Base-by-base conservation (phyloP, 2,113 vertebrate species). In the Willisornis vidua region DNA sequence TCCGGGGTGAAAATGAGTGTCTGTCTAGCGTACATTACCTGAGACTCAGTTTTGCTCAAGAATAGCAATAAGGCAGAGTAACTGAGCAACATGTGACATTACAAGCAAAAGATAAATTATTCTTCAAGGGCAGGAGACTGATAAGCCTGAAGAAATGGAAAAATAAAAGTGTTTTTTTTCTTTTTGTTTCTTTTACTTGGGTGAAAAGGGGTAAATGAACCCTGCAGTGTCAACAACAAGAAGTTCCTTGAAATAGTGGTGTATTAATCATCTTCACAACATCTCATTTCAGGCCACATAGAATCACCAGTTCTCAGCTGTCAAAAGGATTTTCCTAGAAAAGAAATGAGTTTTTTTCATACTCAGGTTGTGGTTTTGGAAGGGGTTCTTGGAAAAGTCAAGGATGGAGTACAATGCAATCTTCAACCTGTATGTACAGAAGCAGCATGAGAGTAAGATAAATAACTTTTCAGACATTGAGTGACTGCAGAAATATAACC, bases 81-180 rank as follows among this genome's bases (percentile, higher is more conserved):
- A 93, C 28, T 66, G 74, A 95, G 54, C 74, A 87, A 94, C 78
- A 95, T 39, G 82, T 79, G 54, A 91, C 89, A 93, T 20, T 67
- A 81, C 87, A 95, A 96, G 82, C 43, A 90, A 79, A 94, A 91
- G 82, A 82, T 49, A 93, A 93, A 94, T 93, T 88, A 94, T 46
- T 74, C 73, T 89, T 93, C n/a, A 66, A 24, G 48, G 48, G 24
- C 23, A 76, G 83, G 51, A 90, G 67, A 94, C 46, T 31, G 59
- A 90, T 76, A 96, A 90, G 46, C 57, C 83, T 63, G 43, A 89
- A 92, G 10, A 79, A 87, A 85, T 26, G 18, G 76, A 85, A 93
- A 89, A 93, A 73, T 37, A 67, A n/a, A 31, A 72, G 18, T 14
- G 1, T 12, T 19, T 31, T 15, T 7, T 16, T n/a, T 2, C 7